These are phyloP conservation scores for Ophion slaviceki DNA, from an alignment of 2,888 invertebrate genomes.

Conservation along the genomic window DNA sequence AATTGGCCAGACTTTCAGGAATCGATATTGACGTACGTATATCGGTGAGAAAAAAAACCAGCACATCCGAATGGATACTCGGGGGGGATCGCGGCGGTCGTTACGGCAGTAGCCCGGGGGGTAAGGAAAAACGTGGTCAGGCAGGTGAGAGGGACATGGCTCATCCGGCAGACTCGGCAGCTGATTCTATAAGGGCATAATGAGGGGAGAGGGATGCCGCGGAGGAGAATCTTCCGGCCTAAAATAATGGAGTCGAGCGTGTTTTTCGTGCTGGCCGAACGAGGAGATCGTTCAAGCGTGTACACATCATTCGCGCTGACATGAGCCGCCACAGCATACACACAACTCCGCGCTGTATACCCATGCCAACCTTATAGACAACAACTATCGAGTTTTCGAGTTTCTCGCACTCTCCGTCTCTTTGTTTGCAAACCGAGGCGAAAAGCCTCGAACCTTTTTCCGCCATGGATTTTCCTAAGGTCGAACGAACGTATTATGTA, in stretches of 20 bases:
- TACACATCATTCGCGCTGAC: conserved; percentile 74
- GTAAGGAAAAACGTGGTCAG: conserved; percentile 41
- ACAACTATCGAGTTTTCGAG: not conserved
- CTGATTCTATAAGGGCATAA: conserved; percentile 82
- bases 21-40: too few species aligned
- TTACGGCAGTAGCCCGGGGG: not conserved
- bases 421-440: conserved; percentile 56
- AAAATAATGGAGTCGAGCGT: conserved; percentile 77
- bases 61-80: too few species aligned
- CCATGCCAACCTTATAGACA: conserved; percentile 6
- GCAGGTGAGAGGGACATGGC: conserved; percentile 76
- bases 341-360: not conserved
- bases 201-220: conserved; percentile 26
- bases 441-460: conserved; percentile 35
- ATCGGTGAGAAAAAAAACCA: too few species aligned
- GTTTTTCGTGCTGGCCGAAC: conserved; percentile 44
- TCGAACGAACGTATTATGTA: not conserved
- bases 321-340: conserved; percentile 17
- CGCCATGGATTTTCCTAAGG: conserved; percentile 40
- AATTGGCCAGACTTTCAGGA: too few species aligned
- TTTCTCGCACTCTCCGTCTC: conserved; percentile 36
- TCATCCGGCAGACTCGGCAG: conserved; percentile 74
- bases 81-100: not conserved
- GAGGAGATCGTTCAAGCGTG: conserved; percentile 74
- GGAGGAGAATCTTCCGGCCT: conserved; percentile 74